These are phyloP conservation scores for Cinara cedri DNA, from an alignment of 2,888 invertebrate genomes.

Conservation along the genomic window DNA sequence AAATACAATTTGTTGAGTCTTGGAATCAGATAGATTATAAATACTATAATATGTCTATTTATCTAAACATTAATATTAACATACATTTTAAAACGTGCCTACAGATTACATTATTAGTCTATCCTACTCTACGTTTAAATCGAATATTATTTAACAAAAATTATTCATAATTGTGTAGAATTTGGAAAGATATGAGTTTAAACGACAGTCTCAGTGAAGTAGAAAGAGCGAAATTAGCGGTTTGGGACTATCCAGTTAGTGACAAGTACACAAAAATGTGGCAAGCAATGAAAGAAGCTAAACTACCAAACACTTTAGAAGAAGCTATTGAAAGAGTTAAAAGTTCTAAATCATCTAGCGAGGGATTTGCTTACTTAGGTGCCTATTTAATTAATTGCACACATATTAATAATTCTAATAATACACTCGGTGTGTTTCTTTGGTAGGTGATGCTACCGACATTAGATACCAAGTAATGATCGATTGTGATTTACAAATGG, in stretches of 20 bases:
- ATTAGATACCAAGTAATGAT: conserved; percentile 81
- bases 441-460: conserved; percentile 85
- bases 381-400: neutral
- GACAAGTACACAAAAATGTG: conserved; percentile 99
- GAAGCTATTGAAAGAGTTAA: conserved; percentile 80
- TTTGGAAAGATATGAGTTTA: conserved; percentile 97
- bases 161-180: conserved; percentile 66
- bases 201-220: conserved; percentile 90
- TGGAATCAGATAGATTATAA: too few species aligned
- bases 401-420: neutral
- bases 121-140: too few species aligned
- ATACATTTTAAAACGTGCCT: too few species aligned
- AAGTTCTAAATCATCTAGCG: conserved; percentile 72
- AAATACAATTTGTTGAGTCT: too few species aligned
- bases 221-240: conserved; percentile 91
- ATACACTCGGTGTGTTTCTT: neutral
- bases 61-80: too few species aligned
- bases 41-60: too few species aligned
- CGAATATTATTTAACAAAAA: too few species aligned
- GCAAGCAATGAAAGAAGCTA: conserved; percentile 90
- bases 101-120: too few species aligned
- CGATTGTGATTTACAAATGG: conserved; percentile 86
- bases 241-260: conserved; percentile 98
- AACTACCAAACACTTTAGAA: conserved; percentile 77
- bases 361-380: conserved; percentile 89